A percentile compares a stretch with the other conserved stretches of the same genome.
phyloP scores from a whole-genome alignment of 92 coral and sea anemone genomes.

The Porites evermanni region DNA sequence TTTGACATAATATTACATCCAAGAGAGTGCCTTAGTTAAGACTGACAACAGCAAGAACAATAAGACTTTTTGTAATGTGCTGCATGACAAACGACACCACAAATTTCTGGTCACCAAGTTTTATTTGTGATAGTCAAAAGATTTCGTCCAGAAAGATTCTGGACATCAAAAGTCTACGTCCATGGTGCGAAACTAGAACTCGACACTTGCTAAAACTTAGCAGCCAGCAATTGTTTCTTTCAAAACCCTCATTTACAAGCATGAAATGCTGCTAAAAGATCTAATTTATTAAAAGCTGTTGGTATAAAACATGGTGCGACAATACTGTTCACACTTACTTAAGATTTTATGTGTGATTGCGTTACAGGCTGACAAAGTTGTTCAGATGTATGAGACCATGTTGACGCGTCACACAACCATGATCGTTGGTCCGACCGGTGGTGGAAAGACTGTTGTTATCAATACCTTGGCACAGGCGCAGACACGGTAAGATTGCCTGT shows the following conservation, averaged over 20 bases:
- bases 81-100: no score
- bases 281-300: no score
- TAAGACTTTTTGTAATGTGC: no score
- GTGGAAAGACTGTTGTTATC: constrained; percentile 98
- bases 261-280: no score
- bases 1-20: not conserved
- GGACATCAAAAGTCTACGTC: no score
- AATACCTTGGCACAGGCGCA: constrained; percentile 98
- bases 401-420: constrained; percentile 98
- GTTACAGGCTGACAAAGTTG: constrained; percentile 94
- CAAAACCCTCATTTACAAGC: no score
- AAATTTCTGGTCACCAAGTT: no score
- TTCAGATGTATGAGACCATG: constrained; percentile 99
- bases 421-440: constrained; percentile 99
- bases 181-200: no score
- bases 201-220: no score
- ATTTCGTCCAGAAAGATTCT: no score
- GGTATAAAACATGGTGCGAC: not conserved
- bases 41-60: not conserved
- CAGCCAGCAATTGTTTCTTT: no score
- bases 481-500: constrained; percentile 79
- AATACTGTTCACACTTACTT: not conserved
- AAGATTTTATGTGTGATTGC: not conserved
- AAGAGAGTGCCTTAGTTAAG: not conserved
- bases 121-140: no score